phyloP scores from a whole-genome alignment of 2,113 vertebrate genomes.

The Semicossyphus pulcher region DNA sequence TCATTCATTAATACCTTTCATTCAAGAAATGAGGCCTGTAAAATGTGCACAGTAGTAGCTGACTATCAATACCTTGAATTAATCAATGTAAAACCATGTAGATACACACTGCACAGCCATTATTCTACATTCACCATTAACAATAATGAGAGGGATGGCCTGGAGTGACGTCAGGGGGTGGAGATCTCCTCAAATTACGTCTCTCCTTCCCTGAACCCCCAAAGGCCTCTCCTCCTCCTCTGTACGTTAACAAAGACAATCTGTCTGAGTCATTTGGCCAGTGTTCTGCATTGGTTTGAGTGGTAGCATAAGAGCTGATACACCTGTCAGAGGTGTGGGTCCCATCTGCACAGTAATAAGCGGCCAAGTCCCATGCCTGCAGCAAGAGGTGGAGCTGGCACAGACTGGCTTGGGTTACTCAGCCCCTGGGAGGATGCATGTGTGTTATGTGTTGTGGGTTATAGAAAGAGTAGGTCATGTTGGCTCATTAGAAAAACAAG shows the following conservation, averaged over 20 bases:
- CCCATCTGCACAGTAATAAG: slow-evolving; percentile 72
- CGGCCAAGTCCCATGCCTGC: slow-evolving; percentile 59
- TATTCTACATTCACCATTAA: slow-evolving; percentile 14
- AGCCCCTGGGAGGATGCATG: slow-evolving; percentile 40
- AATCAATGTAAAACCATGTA: not conserved
- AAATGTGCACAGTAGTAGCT: not conserved
- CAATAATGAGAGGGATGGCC: slow-evolving; percentile 18
- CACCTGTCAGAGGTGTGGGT: slow-evolving; percentile 72
- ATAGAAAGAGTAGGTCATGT: slow-evolving; percentile 37
- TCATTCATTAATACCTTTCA: not conserved
- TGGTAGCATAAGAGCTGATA: slow-evolving; percentile 29
- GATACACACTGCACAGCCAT: not conserved
- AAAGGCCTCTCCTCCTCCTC: slow-evolving; percentile 48
- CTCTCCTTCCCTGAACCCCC: slow-evolving; percentile 29
- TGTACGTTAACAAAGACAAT: slow-evolving; percentile 56
- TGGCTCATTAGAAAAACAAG: slow-evolving; percentile 48
- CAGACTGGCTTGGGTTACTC: slow-evolving; percentile 61
- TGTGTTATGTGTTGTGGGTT: slow-evolving; percentile 23
- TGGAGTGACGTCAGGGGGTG: slow-evolving; percentile 48
- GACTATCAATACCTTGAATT: not conserved
- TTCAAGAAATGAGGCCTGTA: not conserved
- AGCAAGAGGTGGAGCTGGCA: slow-evolving; percentile 63
- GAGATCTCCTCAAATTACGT: slow-evolving; percentile 66
- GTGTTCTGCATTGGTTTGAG: slow-evolving; percentile 12
- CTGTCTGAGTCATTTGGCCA: slow-evolving; percentile 32